Conservation (phyloP, 1,140 invertebrate species). For the Hycleus phaleratus region DNA sequence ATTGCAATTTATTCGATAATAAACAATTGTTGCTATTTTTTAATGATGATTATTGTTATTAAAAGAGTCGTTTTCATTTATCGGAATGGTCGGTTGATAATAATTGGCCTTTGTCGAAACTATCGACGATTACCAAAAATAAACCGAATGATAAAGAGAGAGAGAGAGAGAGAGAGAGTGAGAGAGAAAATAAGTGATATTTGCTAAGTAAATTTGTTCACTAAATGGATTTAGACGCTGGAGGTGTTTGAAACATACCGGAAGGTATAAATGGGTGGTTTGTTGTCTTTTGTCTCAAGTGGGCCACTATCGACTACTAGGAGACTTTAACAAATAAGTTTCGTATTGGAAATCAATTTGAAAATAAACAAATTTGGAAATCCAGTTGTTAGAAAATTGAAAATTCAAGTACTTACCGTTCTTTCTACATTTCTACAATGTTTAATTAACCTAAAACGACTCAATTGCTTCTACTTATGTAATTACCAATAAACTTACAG, state of each 20-base stretch:
- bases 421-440: no score
- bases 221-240: slow-evolving; percentile 32
- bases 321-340: no score
- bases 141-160: no score
- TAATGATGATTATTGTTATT: no score
- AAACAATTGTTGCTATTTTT: not conserved
- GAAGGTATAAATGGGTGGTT: not conserved
- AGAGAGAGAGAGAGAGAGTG: not conserved
- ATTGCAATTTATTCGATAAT: not conserved
- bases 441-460: no score
- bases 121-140: not conserved
- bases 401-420: no score
- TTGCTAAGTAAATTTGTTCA: slow-evolving; percentile 28
- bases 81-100: not conserved
- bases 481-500: no score
- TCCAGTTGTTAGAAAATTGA: no score
- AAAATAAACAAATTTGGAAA: no score
- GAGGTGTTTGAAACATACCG: slow-evolving; percentile 19
- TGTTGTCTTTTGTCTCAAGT: slow-evolving; percentile 11
- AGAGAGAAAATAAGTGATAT: slow-evolving; percentile 5
- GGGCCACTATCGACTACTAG: not conserved
- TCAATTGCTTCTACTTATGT: no score
- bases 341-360: no score
- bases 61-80: not conserved
- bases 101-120: not conserved